Evolutionary conservation across 2,888 invertebrate species (phyloP).

Genomic region (Lasiommata megera): DNA sequence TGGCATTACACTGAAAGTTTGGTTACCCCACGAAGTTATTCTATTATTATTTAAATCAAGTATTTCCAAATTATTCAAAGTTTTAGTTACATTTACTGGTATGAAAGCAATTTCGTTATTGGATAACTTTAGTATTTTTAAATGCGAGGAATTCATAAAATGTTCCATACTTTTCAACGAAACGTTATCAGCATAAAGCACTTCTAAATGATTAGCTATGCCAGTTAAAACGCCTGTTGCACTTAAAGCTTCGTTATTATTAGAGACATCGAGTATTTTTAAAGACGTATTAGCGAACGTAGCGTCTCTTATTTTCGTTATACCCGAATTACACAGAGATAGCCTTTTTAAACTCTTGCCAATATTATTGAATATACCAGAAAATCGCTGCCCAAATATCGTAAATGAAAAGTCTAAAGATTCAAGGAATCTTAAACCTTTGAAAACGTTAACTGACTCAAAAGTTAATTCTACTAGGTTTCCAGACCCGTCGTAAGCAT

Average conservation of each 20-base stretch:
- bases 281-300: conserved; percentile 68
- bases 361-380: conserved; percentile 39
- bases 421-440: conserved; percentile 39
- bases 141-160: conserved; percentile 54
- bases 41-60: conserved; percentile 79
- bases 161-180: conserved; percentile 58
- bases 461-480: conserved; percentile 35
- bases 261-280: conserved; percentile 77
- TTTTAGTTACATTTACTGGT: conserved; percentile 42
- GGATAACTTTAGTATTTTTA: conserved; percentile 71
- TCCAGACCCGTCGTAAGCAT: conserved; percentile 36
- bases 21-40: conserved; percentile 77
- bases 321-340: conserved; percentile 67
- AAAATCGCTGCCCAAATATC: conserved; percentile 40
- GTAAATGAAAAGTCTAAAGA: conserved; percentile 61
- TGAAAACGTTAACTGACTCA: conserved; percentile 39
- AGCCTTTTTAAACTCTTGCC: conserved; percentile 47
- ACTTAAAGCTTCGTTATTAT: conserved; percentile 66
- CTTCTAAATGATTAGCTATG: conserved; percentile 58
- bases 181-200: conserved; percentile 67
- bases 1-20: conserved; percentile 55
- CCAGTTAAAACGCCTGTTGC: conserved; percentile 56
- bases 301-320: conserved; percentile 52
- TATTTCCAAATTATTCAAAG: conserved; percentile 61
- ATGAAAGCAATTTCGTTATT: conserved; percentile 75